Evolutionary conservation across 2,888 invertebrate genomes (phyloP), one percentile per base, ranked within the genome.

Genomic region (Dasysyrphus albostriatus): DNA sequence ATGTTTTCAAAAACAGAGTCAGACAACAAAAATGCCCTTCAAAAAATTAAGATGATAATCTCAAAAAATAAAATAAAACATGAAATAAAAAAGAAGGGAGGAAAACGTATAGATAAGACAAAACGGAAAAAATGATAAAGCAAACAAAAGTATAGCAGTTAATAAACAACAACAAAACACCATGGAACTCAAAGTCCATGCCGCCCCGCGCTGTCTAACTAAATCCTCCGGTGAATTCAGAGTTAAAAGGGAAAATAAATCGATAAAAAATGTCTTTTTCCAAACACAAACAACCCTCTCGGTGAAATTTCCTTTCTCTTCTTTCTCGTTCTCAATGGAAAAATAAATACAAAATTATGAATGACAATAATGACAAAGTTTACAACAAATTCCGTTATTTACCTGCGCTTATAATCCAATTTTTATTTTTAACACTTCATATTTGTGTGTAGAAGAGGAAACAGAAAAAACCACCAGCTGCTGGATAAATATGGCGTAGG

Each of bases 11-110:
- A 56, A 59, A 34, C 65, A 37, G 47, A n/a, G n/a, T n/a, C 29
- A 54, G 73, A 87, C 78, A 82, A 82, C 82, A 87, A 82, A 78
- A 69, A 78, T 87, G 82, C 87, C 87, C 87, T 87, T 87, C 87
- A 82, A 87, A 74, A 24, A 65, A 42, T 44, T 8, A 42, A 39
- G 72, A 49, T 56, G 79, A 75, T 77, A 56, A 76, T 72, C 70
- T 58, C 76, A 73, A 58, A 74, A 19, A 69, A 76, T 32, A 76
- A 65, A 34, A 58, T 12, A 59, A 59, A 37, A 37, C 19, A 24
- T 54, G 6, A 3, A 29, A 24, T 51, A 9, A 63, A 44, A 47
- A 10, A 47, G 47, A 74, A 58, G 81, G 74, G 70, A 82, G 44
- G 49, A 77, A 51, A 61, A 58, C 5, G 51, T 16, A n/a, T n/a